Evolutionary conservation across 2,888 invertebrate species (phyloP).

Genomic region (Polydrusus cervinus): DNA sequence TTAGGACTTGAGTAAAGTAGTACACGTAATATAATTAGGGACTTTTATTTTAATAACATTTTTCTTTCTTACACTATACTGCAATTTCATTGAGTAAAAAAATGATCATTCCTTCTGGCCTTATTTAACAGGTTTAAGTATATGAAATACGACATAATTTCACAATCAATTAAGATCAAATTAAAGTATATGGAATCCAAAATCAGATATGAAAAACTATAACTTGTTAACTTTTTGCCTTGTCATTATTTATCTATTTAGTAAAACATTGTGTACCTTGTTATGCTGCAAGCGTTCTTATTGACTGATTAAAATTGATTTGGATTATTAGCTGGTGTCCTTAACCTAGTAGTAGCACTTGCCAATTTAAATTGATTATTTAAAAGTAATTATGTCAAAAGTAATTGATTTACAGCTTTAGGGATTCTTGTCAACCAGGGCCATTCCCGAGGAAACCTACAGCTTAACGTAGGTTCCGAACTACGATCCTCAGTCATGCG

Average conservation of each 20-base stretch:
- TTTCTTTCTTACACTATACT: no score
- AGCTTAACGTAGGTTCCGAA: no score
- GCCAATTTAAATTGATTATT: constrained; percentile 26
- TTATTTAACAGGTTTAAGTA: no score
- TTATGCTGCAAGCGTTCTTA: constrained; percentile 40
- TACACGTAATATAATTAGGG: no score
- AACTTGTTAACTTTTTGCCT: constrained; percentile 34
- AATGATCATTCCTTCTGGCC: no score
- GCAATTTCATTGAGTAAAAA: no score
- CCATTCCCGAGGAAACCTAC: no score
- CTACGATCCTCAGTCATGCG: no score
- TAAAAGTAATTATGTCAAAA: constrained; percentile 20
- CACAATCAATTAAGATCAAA: not conserved
- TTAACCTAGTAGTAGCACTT: constrained; percentile 48
- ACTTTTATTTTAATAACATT: no score
- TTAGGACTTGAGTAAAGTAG: no score
- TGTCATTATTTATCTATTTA: constrained; percentile 49
- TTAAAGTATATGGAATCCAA: constrained; percentile 2
- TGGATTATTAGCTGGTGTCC: constrained; percentile 36
- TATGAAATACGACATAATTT: no score
- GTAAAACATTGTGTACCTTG: constrained; percentile 29
- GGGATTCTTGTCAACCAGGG: no score
- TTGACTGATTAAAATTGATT: constrained; percentile 40
- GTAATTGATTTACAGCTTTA: constrained; percentile 16
- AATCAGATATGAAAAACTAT: constrained; percentile 20